phyloP scores from a whole-genome alignment of 2,113 vertebrate species.

The Paracanthobrama guichenoti region DNA sequence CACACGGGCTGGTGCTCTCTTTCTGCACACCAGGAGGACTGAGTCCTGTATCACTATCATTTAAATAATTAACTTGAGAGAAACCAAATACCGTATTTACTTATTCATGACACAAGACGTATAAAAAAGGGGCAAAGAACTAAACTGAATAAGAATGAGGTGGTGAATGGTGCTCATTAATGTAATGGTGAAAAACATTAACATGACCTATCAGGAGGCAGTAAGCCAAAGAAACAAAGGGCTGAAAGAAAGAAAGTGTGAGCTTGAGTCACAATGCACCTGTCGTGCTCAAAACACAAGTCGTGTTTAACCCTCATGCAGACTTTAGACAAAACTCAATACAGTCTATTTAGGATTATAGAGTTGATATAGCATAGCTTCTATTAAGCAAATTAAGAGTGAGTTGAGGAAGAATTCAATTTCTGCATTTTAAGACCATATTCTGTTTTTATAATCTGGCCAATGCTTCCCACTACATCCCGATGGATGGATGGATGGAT shows the following conservation, averaged over 20 bases:
- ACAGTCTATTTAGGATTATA: background rate
- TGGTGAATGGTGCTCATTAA: constrained; percentile 58
- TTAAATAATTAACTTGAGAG: constrained; percentile 79
- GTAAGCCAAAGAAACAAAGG: constrained; percentile 50
- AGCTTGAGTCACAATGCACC: constrained; percentile 56
- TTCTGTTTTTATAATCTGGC: background rate
- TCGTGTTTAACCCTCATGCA: constrained; percentile 43
- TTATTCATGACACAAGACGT: constrained; percentile 74
- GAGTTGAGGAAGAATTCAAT: too few species aligned
- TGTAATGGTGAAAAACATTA: constrained; percentile 50
- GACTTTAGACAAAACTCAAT: constrained; percentile 61
- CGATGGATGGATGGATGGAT: background rate
- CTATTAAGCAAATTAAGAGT: background rate
- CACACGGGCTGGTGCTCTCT: constrained; percentile 72
- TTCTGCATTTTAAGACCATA: background rate
- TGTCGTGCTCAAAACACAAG: constrained; percentile 15
- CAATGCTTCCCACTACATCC: background rate
- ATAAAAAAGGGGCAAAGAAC: constrained; percentile 59
- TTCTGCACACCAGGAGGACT: constrained; percentile 71
- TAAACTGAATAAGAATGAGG: constrained; percentile 54
- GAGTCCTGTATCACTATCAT: constrained; percentile 78
- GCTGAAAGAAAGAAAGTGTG: constrained; percentile 44
- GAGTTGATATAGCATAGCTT: background rate
- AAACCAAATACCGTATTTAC: constrained; percentile 79
- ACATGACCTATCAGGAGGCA: constrained; percentile 51